Percentiles rank a stretch among this genome's conserved stretches.
Conservation (phyloP, 2,797 vertebrate genomes). For the Lepilemur septentrionalis region DNA sequence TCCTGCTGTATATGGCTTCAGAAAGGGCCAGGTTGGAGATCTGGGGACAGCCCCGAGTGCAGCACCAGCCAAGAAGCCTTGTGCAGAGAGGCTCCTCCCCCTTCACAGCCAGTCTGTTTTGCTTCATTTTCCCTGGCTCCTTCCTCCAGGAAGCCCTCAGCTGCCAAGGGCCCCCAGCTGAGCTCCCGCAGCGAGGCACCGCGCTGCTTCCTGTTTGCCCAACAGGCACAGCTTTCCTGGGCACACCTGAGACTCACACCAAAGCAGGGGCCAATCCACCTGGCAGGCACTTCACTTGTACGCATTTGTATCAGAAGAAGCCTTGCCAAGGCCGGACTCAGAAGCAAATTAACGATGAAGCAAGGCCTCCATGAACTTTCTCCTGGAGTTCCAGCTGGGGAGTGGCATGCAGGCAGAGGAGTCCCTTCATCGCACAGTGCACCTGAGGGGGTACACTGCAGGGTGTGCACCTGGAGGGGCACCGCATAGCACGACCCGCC, state of each 20-base stretch:
- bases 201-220: slow-evolving; percentile 62
- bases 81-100: neutral
- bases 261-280: slow-evolving; percentile 76
- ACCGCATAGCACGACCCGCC: neutral
- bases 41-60: neutral
- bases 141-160: slow-evolving; percentile 44
- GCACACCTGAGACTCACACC: slow-evolving; percentile 76
- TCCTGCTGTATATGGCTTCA: neutral
- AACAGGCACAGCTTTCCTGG: slow-evolving; percentile 67
- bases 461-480: neutral
- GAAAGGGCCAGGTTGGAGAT: neutral
- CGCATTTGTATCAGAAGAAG: slow-evolving; percentile 55
- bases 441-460: neutral
- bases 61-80: neutral
- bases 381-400: neutral
- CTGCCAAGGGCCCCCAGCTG: neutral
- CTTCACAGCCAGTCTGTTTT: neutral
- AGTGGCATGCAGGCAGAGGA: too few species aligned
- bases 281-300: slow-evolving; percentile 54
- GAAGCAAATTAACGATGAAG: slow-evolving; percentile 54
- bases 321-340: slow-evolving; percentile 25
- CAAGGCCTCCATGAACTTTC: neutral
- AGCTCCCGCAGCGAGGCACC: slow-evolving; percentile 28
- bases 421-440: neutral
- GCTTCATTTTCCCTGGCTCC: neutral